Percentiles rank a stretch among this genome's conserved stretches.
phyloP scores from a whole-genome alignment of 1,140 invertebrate species.

The Gryon sp. region DNA sequence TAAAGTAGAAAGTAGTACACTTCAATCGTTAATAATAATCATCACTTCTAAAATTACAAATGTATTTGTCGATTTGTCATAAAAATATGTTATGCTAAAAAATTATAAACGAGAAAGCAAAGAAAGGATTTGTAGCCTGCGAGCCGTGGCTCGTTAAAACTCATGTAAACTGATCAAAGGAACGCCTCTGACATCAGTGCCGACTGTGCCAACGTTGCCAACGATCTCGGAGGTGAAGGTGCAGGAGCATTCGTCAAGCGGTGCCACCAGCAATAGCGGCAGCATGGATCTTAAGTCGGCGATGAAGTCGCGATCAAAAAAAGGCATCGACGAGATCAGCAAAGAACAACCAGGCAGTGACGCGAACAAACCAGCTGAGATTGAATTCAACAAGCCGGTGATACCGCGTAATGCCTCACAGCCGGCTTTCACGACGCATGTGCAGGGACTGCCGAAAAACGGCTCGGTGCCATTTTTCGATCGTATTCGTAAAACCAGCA shows the following conservation, averaged over 20 bases:
- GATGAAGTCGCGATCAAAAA: slow-evolving; percentile 73
- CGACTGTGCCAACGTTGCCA: slow-evolving; percentile 89
- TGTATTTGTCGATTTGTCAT: no score
- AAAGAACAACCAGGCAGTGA: slow-evolving; percentile 62
- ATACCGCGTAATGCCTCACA: slow-evolving; percentile 91
- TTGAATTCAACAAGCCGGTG: slow-evolving; percentile 77
- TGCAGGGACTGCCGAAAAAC: slow-evolving; percentile 90
- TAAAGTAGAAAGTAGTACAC: no score
- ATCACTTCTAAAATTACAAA: no score
- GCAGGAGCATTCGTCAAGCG: slow-evolving; percentile 82
- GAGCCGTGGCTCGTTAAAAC: slow-evolving; percentile 54
- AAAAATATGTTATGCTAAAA: no score
- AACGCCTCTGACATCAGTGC: slow-evolving; percentile 85
- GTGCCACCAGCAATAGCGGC: slow-evolving; percentile 78
- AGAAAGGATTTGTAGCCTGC: slow-evolving; percentile 36
- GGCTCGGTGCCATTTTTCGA: slow-evolving; percentile 93
- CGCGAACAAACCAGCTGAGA: slow-evolving; percentile 68
- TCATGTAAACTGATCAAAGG: slow-evolving; percentile 78
- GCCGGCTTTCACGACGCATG: slow-evolving; percentile 89
- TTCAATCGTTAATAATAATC: no score
- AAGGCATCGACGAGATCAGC: slow-evolving; percentile 74
- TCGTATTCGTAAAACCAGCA: slow-evolving; percentile 88
- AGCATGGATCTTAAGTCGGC: slow-evolving; percentile 75
- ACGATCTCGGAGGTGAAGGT: slow-evolving; percentile 92
- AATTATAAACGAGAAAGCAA: not conserved